These are phyloP conservation scores for Porites australiensis DNA, from an alignment of 64 coral and sea anemone species.

Conservation along the genomic window DNA sequence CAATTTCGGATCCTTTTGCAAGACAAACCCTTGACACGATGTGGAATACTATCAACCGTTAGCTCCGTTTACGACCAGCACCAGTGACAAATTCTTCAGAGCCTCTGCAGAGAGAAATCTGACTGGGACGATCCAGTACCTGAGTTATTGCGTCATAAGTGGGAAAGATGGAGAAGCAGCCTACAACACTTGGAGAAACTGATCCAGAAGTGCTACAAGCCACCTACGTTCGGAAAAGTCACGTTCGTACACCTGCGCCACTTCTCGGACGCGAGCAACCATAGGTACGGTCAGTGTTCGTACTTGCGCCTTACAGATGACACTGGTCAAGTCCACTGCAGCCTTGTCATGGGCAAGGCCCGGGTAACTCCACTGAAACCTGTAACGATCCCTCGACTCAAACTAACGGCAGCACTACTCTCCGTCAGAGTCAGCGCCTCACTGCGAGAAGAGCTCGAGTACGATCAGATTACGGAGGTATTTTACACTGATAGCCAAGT, in stretches of 20 bases:
- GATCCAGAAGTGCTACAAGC: slow-evolving; percentile 28
- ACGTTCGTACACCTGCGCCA: slow-evolving; percentile 1
- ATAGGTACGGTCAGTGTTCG: slow-evolving; percentile 39
- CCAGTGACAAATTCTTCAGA: slow-evolving; percentile 24
- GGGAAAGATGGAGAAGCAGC: slow-evolving; percentile 25
- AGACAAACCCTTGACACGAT: slow-evolving; percentile 8
- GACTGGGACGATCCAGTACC: slow-evolving; percentile 42
- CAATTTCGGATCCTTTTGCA: background rate
- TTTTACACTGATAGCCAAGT: slow-evolving; percentile 46
- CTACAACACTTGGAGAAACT: slow-evolving; percentile 14
- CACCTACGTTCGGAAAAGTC: slow-evolving; percentile 9
- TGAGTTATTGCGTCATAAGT: background rate
- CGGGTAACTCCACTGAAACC: slow-evolving; percentile 24
- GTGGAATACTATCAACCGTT: background rate
- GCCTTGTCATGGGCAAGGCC: slow-evolving; percentile 21
- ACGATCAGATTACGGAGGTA: slow-evolving; percentile 7
- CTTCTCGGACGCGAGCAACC: slow-evolving; percentile 51
- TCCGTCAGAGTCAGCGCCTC: slow-evolving; percentile 12
- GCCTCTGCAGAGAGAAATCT: background rate
- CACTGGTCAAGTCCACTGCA: slow-evolving; percentile 14
- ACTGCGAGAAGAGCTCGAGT: slow-evolving; percentile 29
- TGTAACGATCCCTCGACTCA: slow-evolving; percentile 10
- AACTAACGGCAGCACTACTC: slow-evolving; percentile 36
- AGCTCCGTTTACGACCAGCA: slow-evolving; percentile 30
- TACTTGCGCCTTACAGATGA: slow-evolving; percentile 19